A percentile compares a stretch with the other conserved stretches of the same genome.
These are phyloP conservation scores for Hassar affinis DNA, from an alignment of 2,113 vertebrate genomes.

Conservation along the genomic window DNA sequence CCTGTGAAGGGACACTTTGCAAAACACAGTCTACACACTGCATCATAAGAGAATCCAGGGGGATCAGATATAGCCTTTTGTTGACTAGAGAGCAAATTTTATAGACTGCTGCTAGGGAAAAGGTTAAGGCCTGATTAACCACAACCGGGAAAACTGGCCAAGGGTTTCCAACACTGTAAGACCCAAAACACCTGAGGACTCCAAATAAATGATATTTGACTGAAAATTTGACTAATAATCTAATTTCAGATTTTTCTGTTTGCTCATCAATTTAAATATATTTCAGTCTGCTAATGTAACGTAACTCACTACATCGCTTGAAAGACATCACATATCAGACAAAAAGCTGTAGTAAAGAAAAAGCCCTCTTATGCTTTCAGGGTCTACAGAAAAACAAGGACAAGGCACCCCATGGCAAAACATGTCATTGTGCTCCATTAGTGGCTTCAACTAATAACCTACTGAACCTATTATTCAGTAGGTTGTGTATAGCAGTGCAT, in stretches of 20 bases:
- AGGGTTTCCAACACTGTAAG: background rate
- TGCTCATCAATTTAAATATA: background rate
- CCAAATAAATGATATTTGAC: background rate
- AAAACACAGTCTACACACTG: background rate
- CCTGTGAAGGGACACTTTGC: background rate
- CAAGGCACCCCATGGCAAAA: background rate
- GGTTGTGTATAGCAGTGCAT: constrained; percentile 21
- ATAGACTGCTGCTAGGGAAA: too few species aligned
- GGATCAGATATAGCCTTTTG: background rate
- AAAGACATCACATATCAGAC: background rate
- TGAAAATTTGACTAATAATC: background rate
- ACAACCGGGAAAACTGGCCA: background rate
- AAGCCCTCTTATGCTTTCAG: background rate
- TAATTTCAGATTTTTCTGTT: background rate
- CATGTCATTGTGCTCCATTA: constrained; percentile 33
- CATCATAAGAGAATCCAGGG: background rate
- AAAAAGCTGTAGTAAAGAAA: background rate
- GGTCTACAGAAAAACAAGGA: background rate
- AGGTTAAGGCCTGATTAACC: background rate
- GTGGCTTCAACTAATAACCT: constrained; percentile 38
- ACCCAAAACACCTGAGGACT: background rate
- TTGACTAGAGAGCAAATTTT: background rate
- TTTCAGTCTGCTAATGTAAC: background rate
- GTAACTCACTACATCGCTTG: background rate
- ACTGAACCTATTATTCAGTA: constrained; percentile 34